phyloP scores from a whole-genome alignment of 2,113 vertebrate genomes.

The Tachycineta bicolor region DNA sequence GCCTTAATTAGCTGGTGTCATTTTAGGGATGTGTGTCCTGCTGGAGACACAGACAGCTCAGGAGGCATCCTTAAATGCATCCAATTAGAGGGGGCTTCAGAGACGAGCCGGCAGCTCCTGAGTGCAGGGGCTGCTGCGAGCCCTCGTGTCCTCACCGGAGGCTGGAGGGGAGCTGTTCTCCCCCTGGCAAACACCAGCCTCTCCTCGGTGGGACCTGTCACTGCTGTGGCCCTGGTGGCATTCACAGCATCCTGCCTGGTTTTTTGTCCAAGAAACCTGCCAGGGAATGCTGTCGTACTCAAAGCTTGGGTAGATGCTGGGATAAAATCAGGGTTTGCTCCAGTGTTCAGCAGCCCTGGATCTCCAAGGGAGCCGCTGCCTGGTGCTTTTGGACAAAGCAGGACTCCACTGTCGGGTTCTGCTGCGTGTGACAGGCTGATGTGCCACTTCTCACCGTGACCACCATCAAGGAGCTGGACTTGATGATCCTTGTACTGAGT shows the following conservation, averaged over 20 bases:
- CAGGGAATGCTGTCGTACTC: rapidly evolving
- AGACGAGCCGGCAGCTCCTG: background rate
- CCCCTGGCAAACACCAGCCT: background rate
- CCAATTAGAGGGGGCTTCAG: slow-evolving; percentile 34
- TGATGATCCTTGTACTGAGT: background rate
- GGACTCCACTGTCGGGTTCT: background rate
- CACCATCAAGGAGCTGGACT: rapidly evolving
- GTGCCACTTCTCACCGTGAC: background rate
- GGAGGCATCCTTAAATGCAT: slow-evolving; percentile 13
- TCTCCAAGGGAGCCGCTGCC: background rate
- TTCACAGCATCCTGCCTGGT: background rate
- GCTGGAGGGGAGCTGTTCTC: background rate
- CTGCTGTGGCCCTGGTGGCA: background rate
- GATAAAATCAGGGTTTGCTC: background rate
- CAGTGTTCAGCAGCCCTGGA: background rate
- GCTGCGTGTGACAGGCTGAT: background rate
- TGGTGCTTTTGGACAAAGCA: background rate
- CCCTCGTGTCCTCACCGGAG: background rate
- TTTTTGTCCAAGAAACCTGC: background rate
- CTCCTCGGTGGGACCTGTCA: background rate
- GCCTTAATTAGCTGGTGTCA: slow-evolving; percentile 63
- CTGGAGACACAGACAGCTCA: slow-evolving; percentile 24
- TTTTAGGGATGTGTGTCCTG: slow-evolving; percentile 43
- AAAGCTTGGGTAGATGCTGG: background rate
- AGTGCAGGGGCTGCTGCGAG: background rate